Percentiles rank a stretch among this genome's conserved stretches.
phyloP scores from a whole-genome alignment of 1,140 invertebrate genomes.

The Trissolcus basalis region DNA sequence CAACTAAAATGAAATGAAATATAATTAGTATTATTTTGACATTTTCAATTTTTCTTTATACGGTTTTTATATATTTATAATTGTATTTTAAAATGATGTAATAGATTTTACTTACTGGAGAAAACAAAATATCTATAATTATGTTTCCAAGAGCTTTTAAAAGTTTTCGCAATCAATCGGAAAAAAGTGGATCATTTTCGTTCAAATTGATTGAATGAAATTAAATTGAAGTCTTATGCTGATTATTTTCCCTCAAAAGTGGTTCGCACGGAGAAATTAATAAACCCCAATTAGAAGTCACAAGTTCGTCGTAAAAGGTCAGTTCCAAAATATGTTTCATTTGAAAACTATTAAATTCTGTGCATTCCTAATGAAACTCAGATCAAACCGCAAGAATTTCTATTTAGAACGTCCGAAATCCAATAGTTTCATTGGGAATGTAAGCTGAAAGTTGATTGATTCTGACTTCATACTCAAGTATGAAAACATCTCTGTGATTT shows the following conservation, averaged over 20 bases:
- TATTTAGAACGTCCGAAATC: conserved; percentile 36
- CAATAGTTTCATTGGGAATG: conserved; percentile 54
- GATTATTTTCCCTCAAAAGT: too few relatives aligned
- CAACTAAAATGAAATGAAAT: too few relatives aligned
- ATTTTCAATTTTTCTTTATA: too few relatives aligned
- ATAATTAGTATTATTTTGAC: too few relatives aligned
- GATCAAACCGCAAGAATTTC: conserved; percentile 47
- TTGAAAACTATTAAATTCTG: conserved; percentile 53
- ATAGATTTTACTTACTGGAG: too few relatives aligned
- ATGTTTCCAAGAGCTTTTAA: too few relatives aligned
- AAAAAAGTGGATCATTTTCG: too few relatives aligned
- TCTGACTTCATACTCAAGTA: conserved; percentile 19
- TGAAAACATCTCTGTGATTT: conserved; percentile 9
- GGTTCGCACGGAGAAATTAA: background rate
- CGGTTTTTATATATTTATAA: too few relatives aligned
- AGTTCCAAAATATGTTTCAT: conserved; percentile 39
- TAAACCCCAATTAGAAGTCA: conserved; percentile 36
- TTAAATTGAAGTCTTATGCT: too few relatives aligned
- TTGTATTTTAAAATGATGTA: too few relatives aligned
- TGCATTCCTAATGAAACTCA: conserved; percentile 53
- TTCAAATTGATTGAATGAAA: too few relatives aligned
- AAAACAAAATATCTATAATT: too few relatives aligned
- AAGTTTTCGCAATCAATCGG: background rate
- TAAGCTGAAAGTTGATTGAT: conserved; percentile 49
- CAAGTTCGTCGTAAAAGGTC: conserved; percentile 23